Base-by-base conservation (phyloP, 1,140 invertebrate species). In the Oryctes rhinoceros region DNA sequence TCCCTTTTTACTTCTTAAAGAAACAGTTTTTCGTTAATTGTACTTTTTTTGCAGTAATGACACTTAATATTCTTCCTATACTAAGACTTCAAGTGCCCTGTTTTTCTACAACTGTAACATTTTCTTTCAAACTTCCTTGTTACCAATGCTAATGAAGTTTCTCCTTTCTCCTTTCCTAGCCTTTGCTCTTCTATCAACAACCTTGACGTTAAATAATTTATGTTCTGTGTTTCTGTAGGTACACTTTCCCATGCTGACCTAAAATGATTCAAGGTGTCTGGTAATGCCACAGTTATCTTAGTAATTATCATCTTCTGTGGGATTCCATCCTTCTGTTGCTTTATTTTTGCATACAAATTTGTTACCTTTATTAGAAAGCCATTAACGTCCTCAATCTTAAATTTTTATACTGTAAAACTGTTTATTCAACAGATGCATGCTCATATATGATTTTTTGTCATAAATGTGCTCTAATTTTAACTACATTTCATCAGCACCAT, bases 401-500 rank as follows among this genome's bases (percentile, higher is more conserved):
- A 85, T 15, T 80, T n/a, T 80, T 15, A 80, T 80, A 39, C 67
- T 74, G 74, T 83, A 88, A 80, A 86, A 88, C 20, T 84, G 67
- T 80, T 88, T 83, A 59, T 87, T 84, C 7, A 87, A 62, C 20
- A 87, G 82, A 67, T 88, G 86, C 0, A 87, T 80, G 37, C 80
- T 86, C 0, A 84, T 83, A 76, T 87, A 84, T 0, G 85, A 84
- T 83, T 88, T 87, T 35, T 86, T 84, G 62, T 88, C 88, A 59
- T 87, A 88, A 0, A 88, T 80, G 48, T 82, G 81, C 0, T 77
- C 20, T 3, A 88, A 65, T 39, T 86, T 86, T 13, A 79, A 78
- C 87, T 86, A 89, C 86, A 88, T 88, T 39, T 83, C 84, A 10
- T 83, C 83, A 47, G 86, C 80, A 65, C 67, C 82, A 13, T 59